Evolutionary conservation across 1,140 invertebrate genomes (phyloP), one percentile per base, ranked within the genome.

Genomic region (Caenorhabditis brenneri): DNA sequence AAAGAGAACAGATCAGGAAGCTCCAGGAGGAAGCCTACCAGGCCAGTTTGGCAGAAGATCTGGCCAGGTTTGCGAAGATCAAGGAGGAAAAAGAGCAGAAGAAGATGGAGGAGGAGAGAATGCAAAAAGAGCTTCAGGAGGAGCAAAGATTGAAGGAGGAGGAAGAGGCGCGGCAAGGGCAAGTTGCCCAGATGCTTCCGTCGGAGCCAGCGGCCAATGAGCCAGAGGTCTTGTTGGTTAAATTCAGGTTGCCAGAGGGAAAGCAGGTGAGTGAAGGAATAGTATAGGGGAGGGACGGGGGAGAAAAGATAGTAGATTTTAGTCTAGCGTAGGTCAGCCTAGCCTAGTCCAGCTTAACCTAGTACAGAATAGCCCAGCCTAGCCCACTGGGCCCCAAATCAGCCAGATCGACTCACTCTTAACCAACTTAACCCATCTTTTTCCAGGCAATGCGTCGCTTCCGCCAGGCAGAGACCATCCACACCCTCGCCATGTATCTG

Each of bases 181-280:
- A 15, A 16, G 15, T 51, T 1, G 2, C 15, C 15, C 5, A 5
- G 15, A n/a, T 5, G 15, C 48, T 51, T n/a, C 48, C 48, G 5
- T 19, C 48, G 15, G 48, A 51, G n/a, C 48, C 48, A 51, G 15
- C 48, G 15, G 1, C 48, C 5, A 65, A 82, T 12, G 81, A 36
- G 3, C 39, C 22, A 1, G 65, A 83, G 12, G 27, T 48, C 6
- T 1, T 83, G 10, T 6, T 12, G 0, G 65, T 83, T 5, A 83
- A 55, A 31, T 83, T 83, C 65, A 1, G 81, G 12, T 19, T 83
- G 39, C 81, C 81, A 27, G 81, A 83, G 24, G 81, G 81, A 46
- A 58, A 78, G 0, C 22, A 49, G 46, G 39, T 81, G 29, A 65
- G 80, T 42, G 5, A 6, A 6, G 12, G 12, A 31, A 79, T 5